Evolutionary conservation across 2,888 invertebrate genomes (phyloP).

Genomic region (Eurois occulta): DNA sequence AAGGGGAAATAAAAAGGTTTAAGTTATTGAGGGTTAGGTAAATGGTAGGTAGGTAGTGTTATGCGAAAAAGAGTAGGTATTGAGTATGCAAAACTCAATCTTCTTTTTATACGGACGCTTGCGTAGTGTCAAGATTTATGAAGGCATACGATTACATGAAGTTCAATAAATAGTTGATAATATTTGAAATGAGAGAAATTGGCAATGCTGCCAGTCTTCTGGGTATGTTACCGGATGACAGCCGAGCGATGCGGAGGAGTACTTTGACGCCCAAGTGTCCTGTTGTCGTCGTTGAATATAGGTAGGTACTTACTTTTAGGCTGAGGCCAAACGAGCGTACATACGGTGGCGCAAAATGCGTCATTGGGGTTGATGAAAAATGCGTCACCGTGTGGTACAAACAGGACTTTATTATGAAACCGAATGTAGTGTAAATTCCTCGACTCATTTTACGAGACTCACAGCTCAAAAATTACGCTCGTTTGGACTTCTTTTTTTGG

Average conservation of each 20-base stretch:
- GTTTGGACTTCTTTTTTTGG: no score
- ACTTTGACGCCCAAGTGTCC: background rate
- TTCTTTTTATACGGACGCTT: background rate
- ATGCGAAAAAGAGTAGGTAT: background rate
- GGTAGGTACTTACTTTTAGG: no score
- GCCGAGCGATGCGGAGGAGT: background rate
- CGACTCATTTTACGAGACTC: no score
- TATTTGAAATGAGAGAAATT: background rate
- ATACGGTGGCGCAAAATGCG: no score
- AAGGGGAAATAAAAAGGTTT: slow-evolving; percentile 36
- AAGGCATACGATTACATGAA: background rate
- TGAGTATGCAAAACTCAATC: slow-evolving; percentile 37
- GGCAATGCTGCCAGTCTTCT: background rate
- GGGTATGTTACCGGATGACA: background rate
- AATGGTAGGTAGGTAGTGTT: background rate
- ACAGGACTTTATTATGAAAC: no score
- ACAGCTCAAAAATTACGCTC: no score
- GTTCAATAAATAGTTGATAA: background rate
- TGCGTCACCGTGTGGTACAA: no score
- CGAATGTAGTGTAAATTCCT: no score
- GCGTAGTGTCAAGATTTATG: background rate
- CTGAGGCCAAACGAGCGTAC: no score
- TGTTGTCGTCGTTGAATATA: background rate
- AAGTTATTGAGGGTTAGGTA: slow-evolving; percentile 18
- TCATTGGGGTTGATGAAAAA: no score